Conservation (phyloP, 2,797 vertebrate species). For the Sciaenops ocellatus region DNA sequence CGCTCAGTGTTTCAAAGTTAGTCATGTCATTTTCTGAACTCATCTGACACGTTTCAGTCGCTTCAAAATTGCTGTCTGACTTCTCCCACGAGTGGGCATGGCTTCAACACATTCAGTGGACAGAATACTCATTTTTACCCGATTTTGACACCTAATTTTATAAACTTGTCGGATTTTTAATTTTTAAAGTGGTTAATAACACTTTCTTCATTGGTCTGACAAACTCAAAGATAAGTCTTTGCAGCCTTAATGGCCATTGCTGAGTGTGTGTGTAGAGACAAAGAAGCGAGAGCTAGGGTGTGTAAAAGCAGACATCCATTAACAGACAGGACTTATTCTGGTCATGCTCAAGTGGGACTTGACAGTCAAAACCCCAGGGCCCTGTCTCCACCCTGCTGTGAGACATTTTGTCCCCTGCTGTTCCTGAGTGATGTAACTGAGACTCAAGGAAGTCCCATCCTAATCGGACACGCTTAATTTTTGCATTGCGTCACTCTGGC, state of each 20-base stretch:
- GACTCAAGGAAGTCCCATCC: conserved; percentile 7
- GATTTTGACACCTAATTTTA: too few species aligned
- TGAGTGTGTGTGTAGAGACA: not conserved
- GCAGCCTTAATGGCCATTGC: too few species aligned
- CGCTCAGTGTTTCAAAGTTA: too few species aligned
- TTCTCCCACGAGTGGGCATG: too few species aligned
- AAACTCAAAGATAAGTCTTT: not conserved
- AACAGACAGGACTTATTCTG: conserved; percentile 13
- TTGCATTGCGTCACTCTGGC: conserved; percentile 7
- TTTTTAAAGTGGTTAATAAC: too few species aligned
- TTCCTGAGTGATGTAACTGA: conserved; percentile 8
- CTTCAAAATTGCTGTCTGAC: too few species aligned
- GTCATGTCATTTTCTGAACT: too few species aligned
- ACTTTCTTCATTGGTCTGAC: too few species aligned
- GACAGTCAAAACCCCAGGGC: conserved; percentile 16
- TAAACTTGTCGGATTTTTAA: too few species aligned
- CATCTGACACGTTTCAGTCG: too few species aligned
- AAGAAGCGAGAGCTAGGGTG: not conserved
- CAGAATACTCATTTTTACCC: too few species aligned
- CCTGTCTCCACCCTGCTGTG: conserved; percentile 35
- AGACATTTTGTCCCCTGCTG: conserved; percentile 14
- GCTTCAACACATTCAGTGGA: too few species aligned
- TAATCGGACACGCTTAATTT: conserved; percentile 9
- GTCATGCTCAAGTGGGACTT: conserved; percentile 4
- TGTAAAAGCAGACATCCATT: not conserved